Evolutionary conservation across 2,797 vertebrate species (phyloP).

Genomic region (Geotrypetes seraphini): DNA sequence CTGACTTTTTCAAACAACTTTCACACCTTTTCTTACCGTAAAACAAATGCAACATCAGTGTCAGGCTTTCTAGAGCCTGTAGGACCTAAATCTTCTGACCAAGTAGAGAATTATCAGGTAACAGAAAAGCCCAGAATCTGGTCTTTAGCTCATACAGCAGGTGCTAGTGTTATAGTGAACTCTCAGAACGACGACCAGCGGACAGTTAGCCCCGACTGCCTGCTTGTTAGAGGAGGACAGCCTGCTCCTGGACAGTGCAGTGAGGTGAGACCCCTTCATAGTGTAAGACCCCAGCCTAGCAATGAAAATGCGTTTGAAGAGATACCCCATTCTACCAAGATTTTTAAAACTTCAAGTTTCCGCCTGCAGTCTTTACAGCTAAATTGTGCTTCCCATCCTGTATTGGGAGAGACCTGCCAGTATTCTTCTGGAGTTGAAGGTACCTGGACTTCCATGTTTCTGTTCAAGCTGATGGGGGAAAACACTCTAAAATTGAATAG

Average conservation of each 20-base stretch:
- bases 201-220: constrained; percentile 53
- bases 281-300: constrained; percentile 32
- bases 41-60: constrained; percentile 40
- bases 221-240: constrained; percentile 47
- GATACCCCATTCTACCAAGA: constrained; percentile 50
- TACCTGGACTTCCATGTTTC: constrained; percentile 28
- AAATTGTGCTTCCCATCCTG: constrained; percentile 64
- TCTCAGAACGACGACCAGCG: constrained; percentile 42
- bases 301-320: constrained; percentile 56
- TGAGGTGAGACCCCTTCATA: constrained; percentile 43
- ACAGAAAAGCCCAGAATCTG: constrained; percentile 83
- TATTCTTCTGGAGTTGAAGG: constrained; percentile 73
- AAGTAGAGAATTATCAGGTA: constrained; percentile 57
- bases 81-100: constrained; percentile 34
- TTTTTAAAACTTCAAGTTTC: constrained; percentile 62
- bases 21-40: constrained; percentile 56
- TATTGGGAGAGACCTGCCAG: constrained; percentile 66
- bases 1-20: constrained; percentile 52
- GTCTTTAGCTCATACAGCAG: constrained; percentile 83
- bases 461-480: not conserved
- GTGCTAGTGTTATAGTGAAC: constrained; percentile 51
- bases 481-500: no score
- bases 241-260: constrained; percentile 38
- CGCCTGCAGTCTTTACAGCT: constrained; percentile 66
- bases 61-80: constrained; percentile 56